Evolutionary conservation across 2,888 invertebrate species (phyloP).

Genomic region (Entomobrya proxima): DNA sequence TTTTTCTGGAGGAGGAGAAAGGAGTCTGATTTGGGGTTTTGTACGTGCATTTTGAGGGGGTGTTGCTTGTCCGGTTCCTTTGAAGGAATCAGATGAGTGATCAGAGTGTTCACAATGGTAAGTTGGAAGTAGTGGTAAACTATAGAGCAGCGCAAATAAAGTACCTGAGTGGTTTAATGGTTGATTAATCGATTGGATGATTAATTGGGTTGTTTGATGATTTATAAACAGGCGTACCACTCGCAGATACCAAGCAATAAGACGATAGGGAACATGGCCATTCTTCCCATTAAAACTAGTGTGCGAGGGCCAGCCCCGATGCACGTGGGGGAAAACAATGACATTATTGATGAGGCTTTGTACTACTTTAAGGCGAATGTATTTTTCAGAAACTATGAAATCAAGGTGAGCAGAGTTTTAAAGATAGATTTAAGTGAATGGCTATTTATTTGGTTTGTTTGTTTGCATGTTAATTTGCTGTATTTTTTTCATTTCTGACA

Average conservation of each 20-base stretch:
- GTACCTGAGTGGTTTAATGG: neutral
- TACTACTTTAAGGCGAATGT: slow-evolving; percentile 99
- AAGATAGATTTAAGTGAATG: too few relatives aligned
- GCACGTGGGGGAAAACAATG: slow-evolving; percentile 81
- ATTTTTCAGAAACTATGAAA: slow-evolving; percentile 98
- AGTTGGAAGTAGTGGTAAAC: neutral
- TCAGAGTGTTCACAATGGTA: neutral
- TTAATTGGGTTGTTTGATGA: neutral
- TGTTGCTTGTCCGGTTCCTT: neutral
- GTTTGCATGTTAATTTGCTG: neutral
- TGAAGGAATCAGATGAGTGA: neutral
- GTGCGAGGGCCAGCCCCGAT: slow-evolving; percentile 94
- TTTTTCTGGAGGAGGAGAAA: neutral
- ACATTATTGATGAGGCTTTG: slow-evolving; percentile 98
- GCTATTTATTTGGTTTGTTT: neutral
- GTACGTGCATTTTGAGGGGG: too few relatives aligned
- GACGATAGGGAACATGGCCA: slow-evolving; percentile 92
- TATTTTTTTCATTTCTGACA: slow-evolving; percentile 78
- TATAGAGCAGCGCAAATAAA: too few relatives aligned
- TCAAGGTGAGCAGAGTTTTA: slow-evolving; percentile 84
- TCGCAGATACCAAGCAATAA: slow-evolving; percentile 87
- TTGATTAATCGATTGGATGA: neutral
- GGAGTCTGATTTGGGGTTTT: neutral
- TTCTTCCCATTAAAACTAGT: slow-evolving; percentile 92
- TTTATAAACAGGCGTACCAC: slow-evolving; percentile 89